Base-by-base conservation (phyloP, 1,140 invertebrate species). In the Phortica variegata region DNA sequence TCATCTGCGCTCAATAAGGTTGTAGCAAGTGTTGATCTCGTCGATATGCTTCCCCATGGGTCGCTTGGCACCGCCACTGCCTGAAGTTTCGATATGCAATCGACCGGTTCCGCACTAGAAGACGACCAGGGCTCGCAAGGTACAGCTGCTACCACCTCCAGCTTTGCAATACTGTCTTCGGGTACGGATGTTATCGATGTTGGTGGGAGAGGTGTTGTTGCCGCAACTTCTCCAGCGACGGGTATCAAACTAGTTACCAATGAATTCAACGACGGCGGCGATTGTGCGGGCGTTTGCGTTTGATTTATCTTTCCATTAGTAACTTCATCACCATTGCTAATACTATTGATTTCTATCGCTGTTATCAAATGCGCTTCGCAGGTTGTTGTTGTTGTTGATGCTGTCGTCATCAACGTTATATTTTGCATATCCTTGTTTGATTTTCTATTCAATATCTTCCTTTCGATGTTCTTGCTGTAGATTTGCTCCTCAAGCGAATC, bases 41-140 rank as follows among this genome's bases (percentile, higher is more conserved):
- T 75, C 23, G 68, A 59, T 44, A 73, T 73, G 41, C 55, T 77
- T 52, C 80, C 79, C 79, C 49, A 78, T 43, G 61, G 80, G 78
- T 75, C 75, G 17, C 73, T 72, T n/a, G 79, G 79, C 42, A 80
- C 79, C 0, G 79, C 79, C 3, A 81, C 80, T 0, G 79, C 80
- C 51, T 79, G 77, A 51, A 81, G 52, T 47, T 74, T 74, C 16
- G 71, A 75, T 34, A 76, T 76, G 56, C 73, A 75, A 42, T 76
- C 74, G 7, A 75, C 73, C 0, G 71, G 63, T 49, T 72, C 59
- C 0, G 48, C 41, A 17, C 43, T 31, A 41, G 55, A 37, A 17
- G 42, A 10, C 52, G 56, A 36, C 71, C 73, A 75, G 1, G 62
- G 68, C 41, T 75, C 72, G 20, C 66, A 72, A 33, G 69, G 57